Conservation (phyloP, 2,113 vertebrate genomes). For the Limnothrissa miodon region DNA sequence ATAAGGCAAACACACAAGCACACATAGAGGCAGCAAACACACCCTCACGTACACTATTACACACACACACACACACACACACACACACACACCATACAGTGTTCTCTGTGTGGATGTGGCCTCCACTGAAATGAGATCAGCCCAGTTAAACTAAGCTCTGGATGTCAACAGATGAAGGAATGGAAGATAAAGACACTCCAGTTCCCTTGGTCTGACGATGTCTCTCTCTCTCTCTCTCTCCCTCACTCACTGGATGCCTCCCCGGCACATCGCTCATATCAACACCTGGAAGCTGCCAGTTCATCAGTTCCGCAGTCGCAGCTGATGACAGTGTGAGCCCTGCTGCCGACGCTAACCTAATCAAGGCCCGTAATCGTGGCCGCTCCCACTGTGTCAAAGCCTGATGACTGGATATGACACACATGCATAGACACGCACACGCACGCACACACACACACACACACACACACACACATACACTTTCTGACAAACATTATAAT, state of each 20-base stretch:
- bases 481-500: no score
- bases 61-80: not conserved
- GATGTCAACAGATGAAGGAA: no score
- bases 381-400: not conserved
- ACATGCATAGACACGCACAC: not conserved
- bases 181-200: not conserved
- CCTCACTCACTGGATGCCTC: not conserved
- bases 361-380: not conserved
- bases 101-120: not conserved
- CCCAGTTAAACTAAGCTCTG: not conserved
- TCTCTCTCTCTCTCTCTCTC: no score
- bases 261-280: not conserved
- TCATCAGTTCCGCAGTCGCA: not conserved
- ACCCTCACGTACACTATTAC: not conserved
- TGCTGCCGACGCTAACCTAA: not conserved
- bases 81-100: not conserved
- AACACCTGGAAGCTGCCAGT: not conserved
- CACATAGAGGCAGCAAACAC: not conserved
- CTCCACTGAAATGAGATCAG: not conserved
- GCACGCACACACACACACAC: not conserved
- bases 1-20: not conserved
- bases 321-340: not conserved
- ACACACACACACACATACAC: not conserved
- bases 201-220: not conserved
- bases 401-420: not conserved